phyloP scores from a whole-genome alignment of 2,888 invertebrate genomes.

The Agriopis marginaria region DNA sequence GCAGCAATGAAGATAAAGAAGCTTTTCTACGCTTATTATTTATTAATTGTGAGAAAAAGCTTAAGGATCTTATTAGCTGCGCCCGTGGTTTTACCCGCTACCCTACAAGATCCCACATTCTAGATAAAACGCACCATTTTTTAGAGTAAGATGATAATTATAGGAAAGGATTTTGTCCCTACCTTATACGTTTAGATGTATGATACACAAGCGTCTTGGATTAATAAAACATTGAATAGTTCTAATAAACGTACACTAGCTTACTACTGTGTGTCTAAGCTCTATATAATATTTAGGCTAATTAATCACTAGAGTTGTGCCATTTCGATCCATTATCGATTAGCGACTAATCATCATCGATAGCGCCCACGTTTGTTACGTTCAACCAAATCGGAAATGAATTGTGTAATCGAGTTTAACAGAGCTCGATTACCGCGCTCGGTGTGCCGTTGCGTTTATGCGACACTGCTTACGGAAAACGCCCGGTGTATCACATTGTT shows the following conservation, averaged over 20 bases:
- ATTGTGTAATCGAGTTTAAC: constrained; percentile 63
- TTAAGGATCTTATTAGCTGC: background rate
- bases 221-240: no score
- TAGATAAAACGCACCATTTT: constrained; percentile 19
- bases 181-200: no score
- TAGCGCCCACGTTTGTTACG: constrained; percentile 39
- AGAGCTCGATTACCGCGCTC: constrained; percentile 56
- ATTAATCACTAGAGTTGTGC: constrained; percentile 24
- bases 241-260: no score
- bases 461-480: constrained; percentile 51
- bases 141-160: no score
- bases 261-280: no score
- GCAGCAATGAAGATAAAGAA: constrained; percentile 34
- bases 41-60: constrained; percentile 25
- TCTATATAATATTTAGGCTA: no score
- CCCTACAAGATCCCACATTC: no score
- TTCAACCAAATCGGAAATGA: constrained; percentile 57
- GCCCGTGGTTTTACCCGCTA: no score
- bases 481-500: constrained; percentile 42
- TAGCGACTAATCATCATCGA: constrained; percentile 31
- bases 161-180: no score
- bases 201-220: no score
- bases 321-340: constrained; percentile 19
- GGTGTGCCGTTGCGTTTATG: constrained; percentile 53
- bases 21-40: constrained; percentile 27